Evolutionary conservation across 2,888 invertebrate genomes (phyloP), one percentile per base, ranked within the genome.

Genomic region (Metellina segmentata): DNA sequence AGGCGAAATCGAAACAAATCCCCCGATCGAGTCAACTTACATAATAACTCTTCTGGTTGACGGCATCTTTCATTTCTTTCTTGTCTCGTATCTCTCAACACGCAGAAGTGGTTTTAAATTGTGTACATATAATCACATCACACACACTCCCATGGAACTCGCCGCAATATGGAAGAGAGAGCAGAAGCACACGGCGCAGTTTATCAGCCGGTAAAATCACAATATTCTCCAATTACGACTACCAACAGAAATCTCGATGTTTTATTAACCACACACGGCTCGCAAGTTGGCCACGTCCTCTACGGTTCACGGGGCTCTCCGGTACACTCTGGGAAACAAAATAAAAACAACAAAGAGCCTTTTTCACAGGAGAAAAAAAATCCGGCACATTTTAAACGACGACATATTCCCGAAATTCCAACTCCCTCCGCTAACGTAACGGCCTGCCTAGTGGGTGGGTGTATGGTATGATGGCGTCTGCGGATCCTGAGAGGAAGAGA

Each of bases 31-130:
- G 19, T 70, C n/a, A 75, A 91, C 91, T 91, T 53, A 91, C 91
- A 77, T 81, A 20, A 51, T 82, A 48, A 87, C 77, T 87, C 86
- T 79, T 53, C 87, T 81, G 77, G 86, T 82, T n/a, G 91, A 91
- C 53, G 91, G 91, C 91, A 91, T 91, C n/a, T 91, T 51, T 90
- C 90, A 90, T 90, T 52, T 61, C 85, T 78, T 77, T 88, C 49
- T 71, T 85, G 51, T 51, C 49, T 16, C 49, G 16, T 34, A 34
- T 34, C 34, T 34, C 34, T 4, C 1, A 34, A 34, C n/a, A 61
- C 20, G n/a, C 53, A 20, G 52, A 9, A 34, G 34, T 34, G 61
- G 79, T 11, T 13, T 70, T 49, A 71, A 48, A 16, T 16, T 51
- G 71, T 71, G 71, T 71, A 48, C 70, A 69, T 70, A 78, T 70